phyloP scores from a whole-genome alignment of 2,888 invertebrate species.

The Nephrotoma guestfalica region DNA sequence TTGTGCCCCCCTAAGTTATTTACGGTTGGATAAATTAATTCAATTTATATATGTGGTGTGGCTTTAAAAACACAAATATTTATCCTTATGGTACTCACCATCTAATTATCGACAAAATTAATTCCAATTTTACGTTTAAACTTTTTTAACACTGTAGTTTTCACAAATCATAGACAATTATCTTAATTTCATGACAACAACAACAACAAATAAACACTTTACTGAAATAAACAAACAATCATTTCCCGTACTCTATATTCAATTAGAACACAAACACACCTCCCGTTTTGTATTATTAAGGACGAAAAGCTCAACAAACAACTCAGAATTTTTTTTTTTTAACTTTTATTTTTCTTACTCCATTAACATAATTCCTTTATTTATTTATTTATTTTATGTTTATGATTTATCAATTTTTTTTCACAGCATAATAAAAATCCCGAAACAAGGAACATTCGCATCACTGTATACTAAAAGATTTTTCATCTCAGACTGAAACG shows the following conservation, averaged over 20 bases:
- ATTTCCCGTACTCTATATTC: not conserved
- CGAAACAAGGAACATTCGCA: not conserved
- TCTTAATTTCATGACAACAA: not conserved
- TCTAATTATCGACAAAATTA: not conserved
- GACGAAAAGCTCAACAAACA: not conserved
- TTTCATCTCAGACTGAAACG: not conserved
- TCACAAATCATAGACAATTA: not conserved
- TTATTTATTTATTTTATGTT: not conserved
- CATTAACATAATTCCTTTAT: not conserved
- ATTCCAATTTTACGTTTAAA: not conserved
- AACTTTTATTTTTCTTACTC: not conserved
- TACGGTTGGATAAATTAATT: too few relatives aligned
- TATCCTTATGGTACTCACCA: not conserved
- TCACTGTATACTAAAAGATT: not conserved
- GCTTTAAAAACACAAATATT: not conserved
- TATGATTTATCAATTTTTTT: not conserved
- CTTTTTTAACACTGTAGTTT: not conserved
- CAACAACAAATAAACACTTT: not conserved
- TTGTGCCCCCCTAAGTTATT: too few relatives aligned
- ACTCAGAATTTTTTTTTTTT: not conserved
- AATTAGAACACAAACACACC: not conserved
- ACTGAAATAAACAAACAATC: not conserved
- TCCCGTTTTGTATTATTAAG: not conserved
- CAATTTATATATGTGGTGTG: too few relatives aligned
- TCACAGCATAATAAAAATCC: not conserved